Base-by-base conservation (phyloP, 2,113 vertebrate genomes). In the Deroptyus accipitrinus region DNA sequence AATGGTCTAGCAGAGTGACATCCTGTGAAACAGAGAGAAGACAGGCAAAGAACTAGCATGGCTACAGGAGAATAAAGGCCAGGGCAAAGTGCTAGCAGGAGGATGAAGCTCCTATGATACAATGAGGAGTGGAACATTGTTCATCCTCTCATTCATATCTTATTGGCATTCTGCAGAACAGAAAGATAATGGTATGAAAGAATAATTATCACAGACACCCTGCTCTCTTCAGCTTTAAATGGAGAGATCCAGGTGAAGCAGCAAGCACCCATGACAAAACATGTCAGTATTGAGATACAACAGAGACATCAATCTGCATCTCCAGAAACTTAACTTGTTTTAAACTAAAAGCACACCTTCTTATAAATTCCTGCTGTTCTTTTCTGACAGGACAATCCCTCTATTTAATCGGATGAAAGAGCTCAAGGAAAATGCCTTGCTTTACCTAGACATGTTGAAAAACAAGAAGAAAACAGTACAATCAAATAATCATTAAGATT, bases 201-300 rank as follows among this genome's bases (percentile, higher is more conserved):
- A 90, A 67, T 76, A 82, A 91, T 82, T 85, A 90, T 62, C 87
- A 95, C 39, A 94, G 72, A 92, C 33, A 96, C 9, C 6, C 35
- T 77, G 69, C 30, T 79, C 73, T 77, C 82, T 90, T 84, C 89
- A 88, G 68, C 70, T 96, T 96, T 88, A 92, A 77, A 86, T 12
- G 81, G 82, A 95, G 39, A 82, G n/a, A 93, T 86, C 37, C 63
- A 96, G 72, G 54, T 20, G 31, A 80, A 82, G 75, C 6, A 88
- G 82, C 57, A 41, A n/a, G 25, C 44, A 75, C 25, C 8, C 15
- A 76, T 48, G 78, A 97, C 37, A 95, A 95, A 96, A 54, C 42
- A 87, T 14, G 13, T 35, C 87, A 96, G 37, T 85, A 94, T 33
- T 51, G 48, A 76, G n/a, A 70, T 44, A 81, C 46, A 88, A 77